Evolutionary conservation across 1,140 invertebrate species (phyloP).

Genomic region (Bombus vancouverensis): DNA sequence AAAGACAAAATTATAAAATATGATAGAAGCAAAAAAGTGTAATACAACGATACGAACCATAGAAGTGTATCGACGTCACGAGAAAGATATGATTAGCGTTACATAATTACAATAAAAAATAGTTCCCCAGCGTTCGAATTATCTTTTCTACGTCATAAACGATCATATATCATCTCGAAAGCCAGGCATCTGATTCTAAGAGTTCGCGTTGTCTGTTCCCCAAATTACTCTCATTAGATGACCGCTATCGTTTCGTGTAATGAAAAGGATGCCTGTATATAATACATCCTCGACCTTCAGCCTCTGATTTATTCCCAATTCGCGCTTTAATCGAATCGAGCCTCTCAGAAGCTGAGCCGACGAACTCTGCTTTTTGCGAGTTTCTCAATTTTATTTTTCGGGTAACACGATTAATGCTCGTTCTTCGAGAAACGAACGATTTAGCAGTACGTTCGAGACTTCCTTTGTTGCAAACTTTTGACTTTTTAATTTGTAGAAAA

Average conservation of each 20-base stretch:
- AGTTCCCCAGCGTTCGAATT: background rate
- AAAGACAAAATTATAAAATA: too few species aligned
- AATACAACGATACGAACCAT: background rate
- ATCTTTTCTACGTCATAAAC: slow-evolving; percentile 1
- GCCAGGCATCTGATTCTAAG: background rate
- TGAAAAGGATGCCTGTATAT: background rate
- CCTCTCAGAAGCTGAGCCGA: too few species aligned
- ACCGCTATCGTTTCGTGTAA: background rate
- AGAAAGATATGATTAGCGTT: background rate
- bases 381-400: too few species aligned
- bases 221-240: slow-evolving; percentile 12
- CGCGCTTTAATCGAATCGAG: background rate
- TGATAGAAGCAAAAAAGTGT: background rate
- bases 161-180: slow-evolving; percentile 10
- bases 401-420: too few species aligned
- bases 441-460: too few species aligned
- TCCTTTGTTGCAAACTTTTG: too few species aligned
- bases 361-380: too few species aligned
- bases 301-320: background rate
- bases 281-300: too few species aligned
- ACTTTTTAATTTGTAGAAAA: too few species aligned
- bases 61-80: too few species aligned
- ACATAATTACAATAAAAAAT: slow-evolving; percentile 1
- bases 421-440: too few species aligned
- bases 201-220: background rate